Base-by-base conservation (phyloP, 1,140 invertebrate species). In the Eriocheir sinensis region DNA sequence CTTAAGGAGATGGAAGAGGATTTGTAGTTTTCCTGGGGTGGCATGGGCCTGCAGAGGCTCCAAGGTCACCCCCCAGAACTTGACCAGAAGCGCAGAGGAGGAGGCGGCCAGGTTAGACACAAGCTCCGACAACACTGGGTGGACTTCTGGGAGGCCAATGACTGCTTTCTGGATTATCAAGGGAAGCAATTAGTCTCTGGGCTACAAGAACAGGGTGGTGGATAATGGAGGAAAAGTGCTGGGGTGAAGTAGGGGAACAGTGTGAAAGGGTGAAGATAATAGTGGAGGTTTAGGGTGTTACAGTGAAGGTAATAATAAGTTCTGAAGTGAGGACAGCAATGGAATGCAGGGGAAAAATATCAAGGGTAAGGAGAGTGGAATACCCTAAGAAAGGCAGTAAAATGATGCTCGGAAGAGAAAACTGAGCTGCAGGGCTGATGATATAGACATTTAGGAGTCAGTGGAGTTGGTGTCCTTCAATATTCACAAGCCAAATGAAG, bases 61-160 rank as follows among this genome's bases (percentile, higher is more conserved):
- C 88, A 89, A 2, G 15, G 21, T 41, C 30, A 44, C 88, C 36
- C 48, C n/a, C 88, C 40, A 89, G 88, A 89, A 89, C 30, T 38
- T 44, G 15, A 21, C 9, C 30, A 89, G 88, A 1, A 86, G 9
- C 8, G 30, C 30, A 8, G 36, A 41, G 9, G 36, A 41, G 9
- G 36, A 21, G 6, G 36, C 9, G 8, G 88, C 88, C 88, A 89
- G 88, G 41, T 32, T 41, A n/a, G 88, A 30, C 88, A 89, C 88
- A 0, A 89, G 6, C 30, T 89, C 88, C 40, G 30, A 21, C 38
- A 89, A 9, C 38, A 89, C 36, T n/a, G 88, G 88, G 38, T 89
- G 88, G 30, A 89, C 88, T 48, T 89, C 48, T 12, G 88, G 88
- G 6, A 89, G 41, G 9, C 48, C 88, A 89, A 2, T 0, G 0